Conservation (phyloP, 2,888 invertebrate species). For the Ormyrus rosae region DNA sequence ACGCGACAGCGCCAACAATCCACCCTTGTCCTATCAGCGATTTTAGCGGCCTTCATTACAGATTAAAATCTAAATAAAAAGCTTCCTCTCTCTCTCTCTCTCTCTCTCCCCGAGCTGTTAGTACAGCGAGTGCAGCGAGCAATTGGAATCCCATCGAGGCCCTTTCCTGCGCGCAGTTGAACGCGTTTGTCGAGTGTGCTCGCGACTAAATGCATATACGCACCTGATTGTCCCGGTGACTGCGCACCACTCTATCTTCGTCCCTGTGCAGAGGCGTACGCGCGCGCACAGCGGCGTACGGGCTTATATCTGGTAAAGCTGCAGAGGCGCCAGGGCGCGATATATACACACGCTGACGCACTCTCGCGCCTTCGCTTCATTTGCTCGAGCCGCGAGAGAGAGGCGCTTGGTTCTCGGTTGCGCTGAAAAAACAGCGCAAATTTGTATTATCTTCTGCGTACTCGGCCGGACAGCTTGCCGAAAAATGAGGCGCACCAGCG, state of each 20-base stretch:
- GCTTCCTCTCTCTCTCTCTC: background rate
- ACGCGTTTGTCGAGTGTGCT: slow-evolving; percentile 31
- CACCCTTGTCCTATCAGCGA: too few species aligned
- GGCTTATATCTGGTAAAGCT: slow-evolving; percentile 18
- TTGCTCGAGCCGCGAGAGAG: too few species aligned
- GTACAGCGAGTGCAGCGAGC: slow-evolving; percentile 45
- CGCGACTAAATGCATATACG: background rate
- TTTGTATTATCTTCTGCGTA: too few species aligned
- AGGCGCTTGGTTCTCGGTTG: too few species aligned
- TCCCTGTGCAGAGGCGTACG: background rate
- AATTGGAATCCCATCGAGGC: slow-evolving; percentile 55
- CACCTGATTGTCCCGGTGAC: background rate
- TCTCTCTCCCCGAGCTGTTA: slow-evolving; percentile 7
- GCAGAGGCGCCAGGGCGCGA: background rate
- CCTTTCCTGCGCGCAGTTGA: slow-evolving; percentile 12
- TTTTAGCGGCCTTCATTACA: slow-evolving; percentile 31
- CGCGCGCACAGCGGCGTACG: background rate
- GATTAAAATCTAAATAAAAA: slow-evolving; percentile 30
- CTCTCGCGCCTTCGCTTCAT: too few species aligned
- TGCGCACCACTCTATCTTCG: background rate
- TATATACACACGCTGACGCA: background rate
- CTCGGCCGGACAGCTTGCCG: too few species aligned
- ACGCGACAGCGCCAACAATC: too few species aligned
- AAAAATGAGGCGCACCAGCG: too few species aligned
- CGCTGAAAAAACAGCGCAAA: too few species aligned